Conservation (phyloP, 2,888 invertebrate species). For the Phalera bucephala region DNA sequence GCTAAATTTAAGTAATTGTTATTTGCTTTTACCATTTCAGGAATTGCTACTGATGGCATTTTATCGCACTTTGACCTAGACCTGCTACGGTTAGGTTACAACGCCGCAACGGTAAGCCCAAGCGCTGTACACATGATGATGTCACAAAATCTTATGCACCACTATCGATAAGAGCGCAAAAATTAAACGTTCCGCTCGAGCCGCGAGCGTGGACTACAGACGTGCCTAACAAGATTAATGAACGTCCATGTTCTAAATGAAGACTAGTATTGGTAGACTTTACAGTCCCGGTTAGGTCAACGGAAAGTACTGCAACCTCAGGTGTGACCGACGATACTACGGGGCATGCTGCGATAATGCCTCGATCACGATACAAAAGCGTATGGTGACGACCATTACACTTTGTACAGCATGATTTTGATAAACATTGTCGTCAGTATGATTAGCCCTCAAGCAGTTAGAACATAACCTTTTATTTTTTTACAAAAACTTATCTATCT, state of each 20-base stretch:
- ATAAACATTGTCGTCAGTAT: background rate
- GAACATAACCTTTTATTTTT: background rate
- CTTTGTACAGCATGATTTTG: too few relatives aligned
- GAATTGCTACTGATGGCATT: too few relatives aligned
- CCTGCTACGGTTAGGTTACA: background rate
- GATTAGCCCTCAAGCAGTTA: background rate
- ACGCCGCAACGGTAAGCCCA: slow-evolving; percentile 4
- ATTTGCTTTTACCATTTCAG: too few relatives aligned
- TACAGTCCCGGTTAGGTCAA: too few relatives aligned
- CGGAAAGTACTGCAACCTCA: too few relatives aligned
- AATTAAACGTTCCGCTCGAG: background rate
- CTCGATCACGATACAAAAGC: background rate
- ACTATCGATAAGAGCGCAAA: slow-evolving; percentile 7
- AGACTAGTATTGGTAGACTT: too few relatives aligned
- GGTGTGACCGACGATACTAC: too few relatives aligned
- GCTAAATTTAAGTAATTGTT: background rate
- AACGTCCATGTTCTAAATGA: background rate
- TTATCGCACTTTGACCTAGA: background rate
- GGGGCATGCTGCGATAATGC: background rate
- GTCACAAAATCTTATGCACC: slow-evolving; percentile 5
- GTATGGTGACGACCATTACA: background rate
- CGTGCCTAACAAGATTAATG: slow-evolving; percentile 4
- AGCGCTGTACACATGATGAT: background rate
- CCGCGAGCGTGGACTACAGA: slow-evolving; percentile 1
- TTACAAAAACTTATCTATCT: too few relatives aligned